phyloP scores from a whole-genome alignment of 2,797 vertebrate genomes.

The Lithobates sylvaticus region DNA sequence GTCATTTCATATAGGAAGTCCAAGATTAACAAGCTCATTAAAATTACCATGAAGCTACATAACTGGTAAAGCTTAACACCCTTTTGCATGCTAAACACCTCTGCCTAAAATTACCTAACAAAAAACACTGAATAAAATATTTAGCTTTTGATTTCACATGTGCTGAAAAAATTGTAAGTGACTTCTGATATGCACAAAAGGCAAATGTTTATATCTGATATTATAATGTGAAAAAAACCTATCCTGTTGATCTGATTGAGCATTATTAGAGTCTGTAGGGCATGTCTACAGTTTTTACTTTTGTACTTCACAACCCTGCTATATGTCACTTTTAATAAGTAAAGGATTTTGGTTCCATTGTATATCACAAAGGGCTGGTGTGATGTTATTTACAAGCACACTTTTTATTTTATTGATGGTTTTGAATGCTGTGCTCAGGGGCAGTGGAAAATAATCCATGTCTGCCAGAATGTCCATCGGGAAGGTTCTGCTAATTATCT shows the following conservation, averaged over 20 bases:
- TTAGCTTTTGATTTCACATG: slow-evolving; percentile 58
- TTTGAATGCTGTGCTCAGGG: slow-evolving; percentile 51
- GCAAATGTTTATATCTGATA: slow-evolving; percentile 56
- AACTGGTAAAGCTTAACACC: slow-evolving; percentile 52
- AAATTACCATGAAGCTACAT: slow-evolving; percentile 52
- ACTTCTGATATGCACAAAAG: slow-evolving; percentile 50
- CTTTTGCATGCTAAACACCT: slow-evolving; percentile 45
- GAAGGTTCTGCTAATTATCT: slow-evolving; percentile 60
- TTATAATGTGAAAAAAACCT: slow-evolving; percentile 42
- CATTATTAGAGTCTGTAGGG: slow-evolving; percentile 44
- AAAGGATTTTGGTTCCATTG: slow-evolving; percentile 52
- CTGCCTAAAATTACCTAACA: slow-evolving; percentile 43
- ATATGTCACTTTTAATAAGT: slow-evolving; percentile 60
- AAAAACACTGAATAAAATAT: slow-evolving; percentile 55
- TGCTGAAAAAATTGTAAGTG: slow-evolving; percentile 46
- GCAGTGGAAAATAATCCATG: slow-evolving; percentile 56
- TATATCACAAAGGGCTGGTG: slow-evolving; percentile 45
- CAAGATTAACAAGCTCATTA: slow-evolving; percentile 47
- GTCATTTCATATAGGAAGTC: slow-evolving; percentile 47
- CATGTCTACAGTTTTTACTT: slow-evolving; percentile 22
- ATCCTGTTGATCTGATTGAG: slow-evolving; percentile 49
- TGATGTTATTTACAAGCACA: slow-evolving; percentile 53
- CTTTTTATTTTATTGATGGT: slow-evolving; percentile 60
- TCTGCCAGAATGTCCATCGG: slow-evolving; percentile 53
- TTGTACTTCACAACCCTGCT: slow-evolving; percentile 35